phyloP scores from a whole-genome alignment of 2,797 vertebrate species.

The Mus spretus region DNA sequence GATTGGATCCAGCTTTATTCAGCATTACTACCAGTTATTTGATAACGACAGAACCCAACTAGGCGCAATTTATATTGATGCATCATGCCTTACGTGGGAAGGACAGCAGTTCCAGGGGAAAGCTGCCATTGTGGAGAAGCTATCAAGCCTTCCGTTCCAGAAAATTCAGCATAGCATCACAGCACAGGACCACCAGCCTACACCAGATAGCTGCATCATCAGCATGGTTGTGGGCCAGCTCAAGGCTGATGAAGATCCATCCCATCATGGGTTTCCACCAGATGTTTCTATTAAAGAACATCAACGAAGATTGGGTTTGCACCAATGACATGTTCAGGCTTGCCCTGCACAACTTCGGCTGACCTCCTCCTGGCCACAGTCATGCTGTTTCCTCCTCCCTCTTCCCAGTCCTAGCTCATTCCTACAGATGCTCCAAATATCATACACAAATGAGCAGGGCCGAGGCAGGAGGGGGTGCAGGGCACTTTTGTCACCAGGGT shows the following conservation, averaged over 20 bases:
- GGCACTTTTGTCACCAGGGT: conserved; percentile 91
- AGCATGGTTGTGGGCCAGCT: conserved; percentile 99
- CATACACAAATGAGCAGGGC: conserved; percentile 93
- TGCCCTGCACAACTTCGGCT: conserved; percentile 98
- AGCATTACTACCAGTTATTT: too few relatives aligned
- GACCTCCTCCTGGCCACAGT: conserved; percentile 89
- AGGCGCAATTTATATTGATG: too few relatives aligned
- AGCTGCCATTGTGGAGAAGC: too few relatives aligned
- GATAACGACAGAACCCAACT: too few relatives aligned
- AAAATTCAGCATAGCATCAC: conserved; percentile 99
- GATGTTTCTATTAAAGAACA: conserved; percentile 99
- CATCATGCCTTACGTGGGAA: too few relatives aligned
- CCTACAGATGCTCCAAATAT: conserved; percentile 95
- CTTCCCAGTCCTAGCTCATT: conserved; percentile 92
- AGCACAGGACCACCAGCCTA: conserved; percentile 99
- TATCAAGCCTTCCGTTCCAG: too few relatives aligned
- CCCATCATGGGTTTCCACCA: conserved; percentile 99
- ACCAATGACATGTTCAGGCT: conserved; percentile 99
- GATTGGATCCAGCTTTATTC: too few relatives aligned
- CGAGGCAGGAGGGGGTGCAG: conserved; percentile 88
- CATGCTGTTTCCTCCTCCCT: conserved; percentile 85
- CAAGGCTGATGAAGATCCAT: conserved; percentile 98
- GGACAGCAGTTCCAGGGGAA: too few relatives aligned
- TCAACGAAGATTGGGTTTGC: conserved; percentile 99
- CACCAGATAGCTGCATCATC: conserved; percentile 98